phyloP scores from a whole-genome alignment of 53 echinoderm and acorn worm genomes.

The Arbacia lixula region DNA sequence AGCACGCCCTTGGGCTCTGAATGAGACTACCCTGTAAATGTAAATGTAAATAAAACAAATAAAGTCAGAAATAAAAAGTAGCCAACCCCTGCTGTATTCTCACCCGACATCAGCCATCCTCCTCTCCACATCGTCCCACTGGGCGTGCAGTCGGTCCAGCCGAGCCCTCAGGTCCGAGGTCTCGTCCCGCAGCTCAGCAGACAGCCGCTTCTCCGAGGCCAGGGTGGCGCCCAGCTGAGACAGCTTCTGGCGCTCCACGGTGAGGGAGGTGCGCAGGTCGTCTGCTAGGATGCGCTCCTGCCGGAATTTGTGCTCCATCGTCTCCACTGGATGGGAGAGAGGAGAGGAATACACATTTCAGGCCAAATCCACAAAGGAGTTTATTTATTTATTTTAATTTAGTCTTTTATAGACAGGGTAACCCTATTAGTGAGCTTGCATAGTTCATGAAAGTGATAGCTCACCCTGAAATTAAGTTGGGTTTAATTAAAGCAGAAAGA shows the following conservation, averaged over 20 bases:
- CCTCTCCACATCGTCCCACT: slow-evolving; percentile 76
- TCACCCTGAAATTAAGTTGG: too few species aligned
- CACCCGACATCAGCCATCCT: slow-evolving; percentile 71
- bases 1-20: background rate
- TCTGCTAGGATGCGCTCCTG: slow-evolving; percentile 87
- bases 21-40: too few species aligned
- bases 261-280: slow-evolving; percentile 88
- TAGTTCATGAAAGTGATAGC: too few species aligned
- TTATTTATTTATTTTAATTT: too few species aligned
- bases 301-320: slow-evolving; percentile 91
- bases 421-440: too few species aligned
- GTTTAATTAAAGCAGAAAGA: too few species aligned
- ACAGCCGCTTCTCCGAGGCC: slow-evolving; percentile 67
- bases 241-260: slow-evolving; percentile 82
- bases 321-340: slow-evolving; percentile 77
- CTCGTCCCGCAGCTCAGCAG: slow-evolving; percentile 79
- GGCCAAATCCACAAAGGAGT: too few species aligned
- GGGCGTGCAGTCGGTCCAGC: slow-evolving; percentile 67
- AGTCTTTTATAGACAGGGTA: too few species aligned
- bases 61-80: background rate
- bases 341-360: background rate
- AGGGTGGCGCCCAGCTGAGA: slow-evolving; percentile 76
- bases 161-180: slow-evolving; percentile 75
- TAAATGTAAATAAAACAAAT: background rate
- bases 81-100: background rate